These are phyloP conservation scores for Phrynocephalus guinanensis DNA, from an alignment of 2,797 vertebrate genomes.

Conservation along the genomic window DNA sequence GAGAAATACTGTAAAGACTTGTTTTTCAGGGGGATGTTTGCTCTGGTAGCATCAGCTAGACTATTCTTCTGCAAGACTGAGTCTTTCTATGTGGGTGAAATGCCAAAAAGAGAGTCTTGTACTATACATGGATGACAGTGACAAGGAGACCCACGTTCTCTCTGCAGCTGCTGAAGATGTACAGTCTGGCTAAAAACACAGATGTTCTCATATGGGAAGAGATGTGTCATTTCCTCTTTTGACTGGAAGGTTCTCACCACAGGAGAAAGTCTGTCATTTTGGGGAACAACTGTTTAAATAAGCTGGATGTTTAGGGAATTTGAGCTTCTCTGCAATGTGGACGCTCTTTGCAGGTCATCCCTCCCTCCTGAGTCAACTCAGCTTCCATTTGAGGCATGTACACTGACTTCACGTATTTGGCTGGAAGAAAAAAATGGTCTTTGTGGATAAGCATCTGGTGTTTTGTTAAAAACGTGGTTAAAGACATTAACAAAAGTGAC, in stretches of 20 bases:
- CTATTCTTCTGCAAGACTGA: constrained; percentile 23
- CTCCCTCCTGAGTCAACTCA: constrained; percentile 41
- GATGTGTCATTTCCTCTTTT: not conserved
- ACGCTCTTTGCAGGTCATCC: constrained; percentile 60
- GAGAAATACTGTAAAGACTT: not conserved
- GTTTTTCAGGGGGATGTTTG: not conserved
- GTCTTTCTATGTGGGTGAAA: constrained; percentile 5
- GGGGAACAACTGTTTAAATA: constrained; percentile 23
- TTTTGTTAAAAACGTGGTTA: constrained; percentile 85
- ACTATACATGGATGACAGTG: not conserved
- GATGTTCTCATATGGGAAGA: not conserved
- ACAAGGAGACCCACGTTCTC: constrained; percentile 6
- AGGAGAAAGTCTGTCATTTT: not conserved
- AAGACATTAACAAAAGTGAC: constrained; percentile 85
- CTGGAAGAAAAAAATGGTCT: constrained; percentile 84
- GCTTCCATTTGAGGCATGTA: constrained; percentile 63
- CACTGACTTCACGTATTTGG: constrained; percentile 72
- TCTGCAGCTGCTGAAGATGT: not conserved
- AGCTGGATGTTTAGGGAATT: constrained; percentile 14
- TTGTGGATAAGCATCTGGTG: constrained; percentile 88
- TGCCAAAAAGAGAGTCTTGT: not conserved
- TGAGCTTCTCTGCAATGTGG: constrained; percentile 15
- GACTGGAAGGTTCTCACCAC: constrained; percentile 9
- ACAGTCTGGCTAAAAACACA: constrained; percentile 10
- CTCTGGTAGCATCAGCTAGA: not conserved